These are phyloP conservation scores for Drosophila neocordata DNA, from an alignment of 1,140 invertebrate species.

Conservation along the genomic window DNA sequence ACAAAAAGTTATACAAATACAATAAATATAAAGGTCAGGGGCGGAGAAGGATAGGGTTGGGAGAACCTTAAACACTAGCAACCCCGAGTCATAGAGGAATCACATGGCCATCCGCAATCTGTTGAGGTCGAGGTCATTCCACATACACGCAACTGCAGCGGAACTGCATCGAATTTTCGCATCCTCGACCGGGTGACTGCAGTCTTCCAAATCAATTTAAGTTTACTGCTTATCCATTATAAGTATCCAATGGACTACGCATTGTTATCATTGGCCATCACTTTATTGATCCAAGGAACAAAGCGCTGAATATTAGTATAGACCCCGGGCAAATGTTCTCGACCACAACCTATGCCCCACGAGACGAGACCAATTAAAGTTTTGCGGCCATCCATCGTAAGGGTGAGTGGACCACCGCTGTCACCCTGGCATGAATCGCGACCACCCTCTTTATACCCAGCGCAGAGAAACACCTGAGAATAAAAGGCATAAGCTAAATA, in stretches of 20 bases:
- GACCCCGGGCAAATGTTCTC: constrained; percentile 94
- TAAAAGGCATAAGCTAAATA: no score
- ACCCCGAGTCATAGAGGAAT: constrained; percentile 81
- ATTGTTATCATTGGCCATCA: constrained; percentile 84
- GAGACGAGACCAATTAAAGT: constrained; percentile 94
- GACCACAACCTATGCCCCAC: constrained; percentile 95
- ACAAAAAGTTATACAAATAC: not conserved
- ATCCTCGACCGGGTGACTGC: constrained; percentile 53
- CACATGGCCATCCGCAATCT: constrained; percentile 69
- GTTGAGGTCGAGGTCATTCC: constrained; percentile 26
- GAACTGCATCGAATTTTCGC: constrained; percentile 13
- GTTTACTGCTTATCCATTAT: not conserved
- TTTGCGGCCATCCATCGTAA: constrained; percentile 91
- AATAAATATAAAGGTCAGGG: constrained; percentile 60
- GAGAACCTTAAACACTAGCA: constrained; percentile 71
- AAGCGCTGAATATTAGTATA: constrained; percentile 96
- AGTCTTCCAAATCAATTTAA: constrained; percentile 46
- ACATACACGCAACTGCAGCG: constrained; percentile 43
- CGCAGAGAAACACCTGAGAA: constrained; percentile 89
- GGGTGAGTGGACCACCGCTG: constrained; percentile 92
- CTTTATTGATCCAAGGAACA: constrained; percentile 95
- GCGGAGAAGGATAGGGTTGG: not conserved
- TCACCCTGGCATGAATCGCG: constrained; percentile 85
- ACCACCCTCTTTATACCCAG: constrained; percentile 92
- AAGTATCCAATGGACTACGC: constrained; percentile 50